A percentile compares a stretch with the other conserved stretches of the same genome.
These are phyloP conservation scores for Nothura maculosa DNA, from an alignment of 2,797 vertebrate genomes.

Conservation along the genomic window DNA sequence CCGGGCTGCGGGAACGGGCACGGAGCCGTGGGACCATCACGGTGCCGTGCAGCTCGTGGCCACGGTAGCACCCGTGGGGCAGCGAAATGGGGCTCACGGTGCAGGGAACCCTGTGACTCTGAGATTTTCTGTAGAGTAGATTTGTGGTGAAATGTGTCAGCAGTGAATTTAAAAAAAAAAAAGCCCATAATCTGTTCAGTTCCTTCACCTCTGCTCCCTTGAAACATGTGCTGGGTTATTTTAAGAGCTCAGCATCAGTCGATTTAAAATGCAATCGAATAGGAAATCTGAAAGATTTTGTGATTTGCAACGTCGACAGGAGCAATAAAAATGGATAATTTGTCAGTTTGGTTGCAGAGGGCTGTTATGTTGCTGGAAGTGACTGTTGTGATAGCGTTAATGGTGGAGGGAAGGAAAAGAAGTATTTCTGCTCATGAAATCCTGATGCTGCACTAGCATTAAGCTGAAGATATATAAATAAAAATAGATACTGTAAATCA, in stretches of 20 bases:
- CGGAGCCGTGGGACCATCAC: too few species aligned
- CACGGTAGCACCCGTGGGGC: too few species aligned
- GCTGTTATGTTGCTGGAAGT: not conserved
- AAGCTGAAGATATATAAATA: not conserved
- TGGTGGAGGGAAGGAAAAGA: not conserved
- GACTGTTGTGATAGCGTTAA: not conserved
- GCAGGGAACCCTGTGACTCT: too few species aligned
- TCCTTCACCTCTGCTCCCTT: not conserved
- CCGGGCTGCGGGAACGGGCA: too few species aligned
- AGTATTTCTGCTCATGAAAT: not conserved
- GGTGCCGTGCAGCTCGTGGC: too few species aligned
- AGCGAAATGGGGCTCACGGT: too few species aligned
- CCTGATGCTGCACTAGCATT: not conserved
- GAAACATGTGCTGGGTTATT: not conserved
- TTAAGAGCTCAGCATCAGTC: not conserved
- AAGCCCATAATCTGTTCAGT: not conserved
- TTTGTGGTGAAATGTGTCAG: not conserved
- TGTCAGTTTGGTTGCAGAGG: fast-evolving
- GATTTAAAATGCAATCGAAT: not conserved
- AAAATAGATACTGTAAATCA: not conserved
- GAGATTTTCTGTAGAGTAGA: not conserved
- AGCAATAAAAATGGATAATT: not conserved
- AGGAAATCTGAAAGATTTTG: not conserved
- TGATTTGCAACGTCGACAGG: not conserved
- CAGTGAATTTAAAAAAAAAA: not conserved